Base-by-base conservation (phyloP, 2,888 invertebrate genomes). In the Drosophila atroscutellata region DNA sequence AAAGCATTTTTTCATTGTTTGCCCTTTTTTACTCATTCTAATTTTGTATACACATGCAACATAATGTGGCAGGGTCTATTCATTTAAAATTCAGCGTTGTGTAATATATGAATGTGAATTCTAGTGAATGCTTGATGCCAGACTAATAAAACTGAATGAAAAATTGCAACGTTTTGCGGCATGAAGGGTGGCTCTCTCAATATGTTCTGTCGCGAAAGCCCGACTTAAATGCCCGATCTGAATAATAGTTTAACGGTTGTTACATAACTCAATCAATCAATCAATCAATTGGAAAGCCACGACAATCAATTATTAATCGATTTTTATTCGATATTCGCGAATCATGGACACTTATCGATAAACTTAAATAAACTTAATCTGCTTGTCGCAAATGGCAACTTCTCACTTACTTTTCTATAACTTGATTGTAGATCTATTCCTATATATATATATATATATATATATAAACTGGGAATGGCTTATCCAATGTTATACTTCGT, bases 11-110 rank as follows among this genome's bases (percentile, higher is more conserved):
- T 52, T 64, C 36, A 54, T n/a, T 62, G 60, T 59, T 58, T 45
- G 34, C 24, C 36, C 54, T 60, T 47, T 66, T 13, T 36, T 47
- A 5, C 36, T 36, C 15, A 30, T 52, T 66, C 65, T 86, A 77
- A 77, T 83, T 76, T 64, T 45, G 32, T 57, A 52, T 63, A 45
- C 72, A 75, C 89, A 83, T 86, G 83, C 83, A 68, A 74, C 76
- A 45, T 26, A 26, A 63, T 58, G 70, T 58, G 58, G 61, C 61
- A 69, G 57, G 32, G 32, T 52, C 15, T 20, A 20, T 51, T 30
- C 28, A 42, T 20, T 42, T 1, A 20, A 42, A 20, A 42, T 42
- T 42, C 42, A 13, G 6, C 20, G 5, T 42, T 20, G 2, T 20
- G 42, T 6, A n/a, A n/a, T 13, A 20, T 11, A 20, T 42, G 13